Percentiles rank a stretch among this genome's conserved stretches.
Conservation (phyloP, 2,113 vertebrate species). For the Cephalopholis sonnerati region DNA sequence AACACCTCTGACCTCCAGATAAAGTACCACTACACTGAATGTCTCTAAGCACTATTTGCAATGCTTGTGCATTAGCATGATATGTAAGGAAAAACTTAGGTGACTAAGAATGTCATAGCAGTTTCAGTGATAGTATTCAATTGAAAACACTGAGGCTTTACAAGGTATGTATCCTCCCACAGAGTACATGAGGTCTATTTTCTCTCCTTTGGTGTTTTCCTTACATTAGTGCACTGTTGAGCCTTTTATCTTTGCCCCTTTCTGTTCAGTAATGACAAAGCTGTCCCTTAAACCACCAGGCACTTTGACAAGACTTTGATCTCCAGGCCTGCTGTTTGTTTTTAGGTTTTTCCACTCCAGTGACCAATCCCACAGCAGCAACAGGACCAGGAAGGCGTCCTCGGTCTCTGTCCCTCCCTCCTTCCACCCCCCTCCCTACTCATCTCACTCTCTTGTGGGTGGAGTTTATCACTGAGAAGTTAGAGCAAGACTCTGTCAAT, state of each 20-base stretch:
- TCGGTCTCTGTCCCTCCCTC: slow-evolving; percentile 24
- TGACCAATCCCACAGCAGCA: slow-evolving; percentile 43
- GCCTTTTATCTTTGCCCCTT: slow-evolving; percentile 41
- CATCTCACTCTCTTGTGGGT: slow-evolving; percentile 50
- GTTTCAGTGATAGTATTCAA: no score
- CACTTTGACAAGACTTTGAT: slow-evolving; percentile 76
- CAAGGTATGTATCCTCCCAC: not conserved
- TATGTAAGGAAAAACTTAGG: no score
- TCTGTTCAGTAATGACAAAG: slow-evolving; percentile 76
- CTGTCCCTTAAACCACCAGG: slow-evolving; percentile 46
- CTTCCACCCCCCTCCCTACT: slow-evolving; percentile 35
- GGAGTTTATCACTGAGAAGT: slow-evolving; percentile 65
- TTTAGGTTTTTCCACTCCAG: slow-evolving; percentile 67
- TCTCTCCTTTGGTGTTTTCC: slow-evolving; percentile 10
- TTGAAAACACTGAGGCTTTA: not conserved
- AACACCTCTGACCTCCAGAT: no score
- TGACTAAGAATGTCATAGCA: no score
- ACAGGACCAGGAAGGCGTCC: not conserved
- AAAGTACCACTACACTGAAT: no score
- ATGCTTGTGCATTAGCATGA: no score
- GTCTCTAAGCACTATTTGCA: no score
- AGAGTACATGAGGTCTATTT: not conserved
- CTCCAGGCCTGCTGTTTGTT: slow-evolving; percentile 70
- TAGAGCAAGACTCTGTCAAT: slow-evolving; percentile 58
- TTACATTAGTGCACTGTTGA: not conserved